Base-by-base conservation (phyloP, 2,113 vertebrate species). In the Tyto alba region DNA sequence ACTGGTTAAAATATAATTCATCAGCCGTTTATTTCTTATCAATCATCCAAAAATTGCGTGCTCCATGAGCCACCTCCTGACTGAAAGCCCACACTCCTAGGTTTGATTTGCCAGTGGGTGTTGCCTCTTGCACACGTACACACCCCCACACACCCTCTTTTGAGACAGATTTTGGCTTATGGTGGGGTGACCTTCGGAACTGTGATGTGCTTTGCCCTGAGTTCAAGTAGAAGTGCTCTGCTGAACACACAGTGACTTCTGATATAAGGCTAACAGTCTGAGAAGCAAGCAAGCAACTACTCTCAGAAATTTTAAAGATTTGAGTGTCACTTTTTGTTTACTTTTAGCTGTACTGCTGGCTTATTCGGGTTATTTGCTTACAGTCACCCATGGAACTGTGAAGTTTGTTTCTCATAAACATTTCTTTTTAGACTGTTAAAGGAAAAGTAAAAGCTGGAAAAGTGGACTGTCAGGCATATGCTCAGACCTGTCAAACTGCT, bases 391-490 rank as follows among this genome's bases (percentile, higher is more conserved):
- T 48, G 13, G n/a, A 77, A 88, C 66, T 13, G 14, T 69, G 16
- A 45, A n/a, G 15, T 88, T 56, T 77, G 13, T 83, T 91, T 88
- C 79, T 92, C 40, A 92, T 67, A 73, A 77, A 41, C 8, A 6
- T 92, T 92, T 94, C 92, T 85, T 96, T 96, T 96, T 95, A 99
- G 99, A 97, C 98, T 0, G 20, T 99, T 68, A 99, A 99, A 98
- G 99, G 99, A 60, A 98, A 98, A 87, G 98, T 99, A 38, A 98
- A 98, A 85, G 98, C 99, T 67, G 99, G 99, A 30, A 99, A 99
- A 96, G 96, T 99, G 50, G 99, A 99, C 98, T 99, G 99, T 93
- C 99, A 99, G 94, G 98, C 98, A 9, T 97, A 99, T 82, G 93
- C 97, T 53, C 98, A 99, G 10, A 98, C 95, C 17, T 99, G 99